Base-by-base conservation (phyloP, 2,888 invertebrate species). In the Dorcus hopei region DNA sequence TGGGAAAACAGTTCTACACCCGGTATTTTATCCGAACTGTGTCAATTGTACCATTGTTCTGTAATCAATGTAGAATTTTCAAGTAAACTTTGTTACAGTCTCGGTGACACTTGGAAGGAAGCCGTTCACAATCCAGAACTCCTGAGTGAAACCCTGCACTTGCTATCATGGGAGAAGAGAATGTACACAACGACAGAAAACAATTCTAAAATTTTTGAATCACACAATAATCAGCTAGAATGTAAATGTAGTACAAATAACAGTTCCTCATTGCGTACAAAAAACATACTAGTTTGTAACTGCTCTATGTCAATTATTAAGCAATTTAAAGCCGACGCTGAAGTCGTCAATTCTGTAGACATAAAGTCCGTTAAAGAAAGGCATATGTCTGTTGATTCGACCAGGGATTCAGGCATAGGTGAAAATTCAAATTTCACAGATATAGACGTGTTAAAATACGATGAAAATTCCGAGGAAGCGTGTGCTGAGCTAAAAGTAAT, bases 361-460 rank as follows among this genome's bases (percentile, higher is more conserved):
- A n/a, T 56, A 11, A 60, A 62, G 64, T 68, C 58, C 19, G 58
- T 69, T 11, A 72, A 76, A 68, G 77, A 74, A 55, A 77, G 86
- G 3, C 86, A 87, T 72, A 80, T 85, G 58, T 86, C 86, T 0
- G 81, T 86, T 58, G 87, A 87, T 67, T 86, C 86, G 0, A 84
- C 85, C 1, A 79, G 85, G 67, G 87, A 87, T 73, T 86, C 86
- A 19, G 87, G 86, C 14, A 85, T 87, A 45, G 83, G 83, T 1
- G 83, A 83, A 33, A 78, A 78, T 65, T 78, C 78, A 11, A 79
- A 79, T 65, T 76, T 78, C 59, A 74, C 77, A n/a, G 78, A 78
- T 60, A 58, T 69, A 41, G 76, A 76, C 58, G 65, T 68, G 7
- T 66, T 68, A 47, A 68, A 67, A 43, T 68, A 64, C 4, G 70